Conservation (phyloP, 2,888 invertebrate genomes). For the Polyploca ridens region DNA sequence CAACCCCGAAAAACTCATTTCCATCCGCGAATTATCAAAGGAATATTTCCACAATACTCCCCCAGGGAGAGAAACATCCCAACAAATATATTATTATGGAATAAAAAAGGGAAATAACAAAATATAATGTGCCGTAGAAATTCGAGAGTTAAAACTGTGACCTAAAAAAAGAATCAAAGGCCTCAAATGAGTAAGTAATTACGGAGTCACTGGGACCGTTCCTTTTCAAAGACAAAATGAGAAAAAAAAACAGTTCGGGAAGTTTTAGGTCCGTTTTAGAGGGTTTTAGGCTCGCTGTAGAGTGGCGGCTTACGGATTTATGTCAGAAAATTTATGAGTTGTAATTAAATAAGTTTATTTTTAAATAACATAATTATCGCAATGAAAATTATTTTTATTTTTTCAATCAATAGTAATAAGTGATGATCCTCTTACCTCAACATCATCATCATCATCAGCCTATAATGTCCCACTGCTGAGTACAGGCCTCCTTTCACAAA, state of each 20-base stretch:
- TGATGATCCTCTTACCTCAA: too few species aligned
- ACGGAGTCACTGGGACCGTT: slow-evolving; percentile 27
- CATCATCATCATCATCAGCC: too few species aligned
- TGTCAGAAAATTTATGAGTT: not conserved
- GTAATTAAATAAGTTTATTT: not conserved
- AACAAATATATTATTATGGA: not conserved
- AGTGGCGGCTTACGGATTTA: not conserved
- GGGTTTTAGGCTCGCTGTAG: not conserved
- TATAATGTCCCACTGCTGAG: too few species aligned
- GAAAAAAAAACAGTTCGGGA: slow-evolving; percentile 21
- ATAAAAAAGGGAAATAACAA: slow-evolving; percentile 9
- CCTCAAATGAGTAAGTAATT: slow-evolving; percentile 40
- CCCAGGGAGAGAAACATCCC: not conserved
- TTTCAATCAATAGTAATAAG: too few species aligned
- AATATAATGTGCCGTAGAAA: slow-evolving; percentile 8
- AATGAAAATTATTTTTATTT: too few species aligned
- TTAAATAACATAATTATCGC: too few species aligned
- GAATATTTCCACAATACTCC: slow-evolving; percentile 6
- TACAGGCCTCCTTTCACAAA: too few species aligned
- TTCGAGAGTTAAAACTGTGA: slow-evolving; percentile 14
- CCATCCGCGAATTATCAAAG: slow-evolving; percentile 4
- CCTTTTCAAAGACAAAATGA: slow-evolving; percentile 27
- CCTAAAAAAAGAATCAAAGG: slow-evolving; percentile 33
- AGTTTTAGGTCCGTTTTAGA: slow-evolving; percentile 1
- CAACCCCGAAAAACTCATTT: slow-evolving; percentile 7